Base-by-base conservation (phyloP, 2,797 vertebrate genomes). In the Fringilla coelebs region DNA sequence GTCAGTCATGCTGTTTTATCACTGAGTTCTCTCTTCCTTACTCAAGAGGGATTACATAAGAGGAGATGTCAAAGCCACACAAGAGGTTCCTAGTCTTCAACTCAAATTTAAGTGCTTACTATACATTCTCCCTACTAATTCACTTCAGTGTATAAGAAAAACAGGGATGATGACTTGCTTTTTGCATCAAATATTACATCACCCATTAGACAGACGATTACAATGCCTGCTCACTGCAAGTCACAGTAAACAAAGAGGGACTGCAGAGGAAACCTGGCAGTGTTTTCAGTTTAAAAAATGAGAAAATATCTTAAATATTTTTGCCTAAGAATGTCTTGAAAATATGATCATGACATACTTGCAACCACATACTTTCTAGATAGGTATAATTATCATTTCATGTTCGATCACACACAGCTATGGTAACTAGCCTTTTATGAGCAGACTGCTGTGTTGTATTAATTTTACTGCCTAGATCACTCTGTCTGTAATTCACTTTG, bases 401-500 rank as follows among this genome's bases (percentile, higher is more conserved):
- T 8, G n/a, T 57, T 57, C 7, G 1, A 89, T 60, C 40, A 62
- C 60, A 67, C 60, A 65, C 2, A 52, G 38, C 38, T 68, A 61
- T 46, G 36, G n/a, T 46, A 83, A 65, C 66, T 45, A 67, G 89
- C n/a, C 72, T 84, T 75, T 43, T 68, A 54, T 36, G 55, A 90
- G 67, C 2, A 2, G 22, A 81, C 34, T 84, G 84, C 38, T 92
- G 78, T 17, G 40, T 28, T 85, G 26, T 70, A 67, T 84, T 91
- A 41, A 85, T 76, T 54, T 89, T 40, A 60, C 38, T 81, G 89
- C 71, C 82, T 90, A 94, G 65, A 79, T 83, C 38, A 49, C 62
- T 71, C 34, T 41, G 52, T 71, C 85, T 85, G n/a, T 72, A 92
- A 93, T 84, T 85, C 80, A 55, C 77, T 79, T 58, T 65, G 68